Percentiles rank a stretch among this genome's conserved stretches.
These are phyloP conservation scores for Goniozus legneri DNA, from an alignment of 1,140 invertebrate genomes.

Conservation along the genomic window DNA sequence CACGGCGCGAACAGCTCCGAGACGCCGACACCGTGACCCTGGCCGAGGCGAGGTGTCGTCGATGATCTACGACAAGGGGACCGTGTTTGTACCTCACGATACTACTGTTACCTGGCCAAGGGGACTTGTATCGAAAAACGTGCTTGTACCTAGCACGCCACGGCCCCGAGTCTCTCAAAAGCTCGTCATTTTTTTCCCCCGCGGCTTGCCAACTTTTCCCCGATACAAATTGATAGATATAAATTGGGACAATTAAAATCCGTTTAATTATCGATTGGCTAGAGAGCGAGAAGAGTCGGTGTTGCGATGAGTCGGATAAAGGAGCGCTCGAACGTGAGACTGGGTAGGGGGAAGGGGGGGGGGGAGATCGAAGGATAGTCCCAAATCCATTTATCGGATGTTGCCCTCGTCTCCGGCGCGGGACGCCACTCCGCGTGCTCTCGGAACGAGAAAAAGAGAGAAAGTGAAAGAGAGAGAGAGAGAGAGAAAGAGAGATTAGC, in stretches of 20 bases:
- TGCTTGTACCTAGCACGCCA: no score
- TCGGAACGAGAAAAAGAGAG: no score
- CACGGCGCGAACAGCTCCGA: no score
- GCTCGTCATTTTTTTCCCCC: no score
- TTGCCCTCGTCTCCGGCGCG: constrained; percentile 36
- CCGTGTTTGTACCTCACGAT: not conserved
- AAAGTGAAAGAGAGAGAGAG: no score
- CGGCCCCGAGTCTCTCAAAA: no score
- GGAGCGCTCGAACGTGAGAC: constrained; percentile 1
- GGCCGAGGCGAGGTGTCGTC: not conserved
- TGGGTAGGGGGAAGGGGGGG: not conserved
- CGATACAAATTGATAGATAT: no score
- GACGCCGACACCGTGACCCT: not conserved
- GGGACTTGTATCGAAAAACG: no score
- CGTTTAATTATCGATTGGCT: no score
- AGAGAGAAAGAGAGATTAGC: constrained; percentile 45
- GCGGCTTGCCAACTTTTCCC: no score
- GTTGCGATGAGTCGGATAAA: not conserved
- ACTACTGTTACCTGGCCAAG: not conserved
- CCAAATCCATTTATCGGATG: constrained; percentile 50
- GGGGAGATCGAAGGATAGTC: constrained; percentile 28
- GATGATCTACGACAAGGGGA: not conserved
- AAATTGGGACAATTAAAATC: no score
- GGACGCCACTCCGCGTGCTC: not conserved
- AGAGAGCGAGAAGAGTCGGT: no score